Base-by-base conservation (phyloP, 2,797 vertebrate species). In the Takifugu rubripes region DNA sequence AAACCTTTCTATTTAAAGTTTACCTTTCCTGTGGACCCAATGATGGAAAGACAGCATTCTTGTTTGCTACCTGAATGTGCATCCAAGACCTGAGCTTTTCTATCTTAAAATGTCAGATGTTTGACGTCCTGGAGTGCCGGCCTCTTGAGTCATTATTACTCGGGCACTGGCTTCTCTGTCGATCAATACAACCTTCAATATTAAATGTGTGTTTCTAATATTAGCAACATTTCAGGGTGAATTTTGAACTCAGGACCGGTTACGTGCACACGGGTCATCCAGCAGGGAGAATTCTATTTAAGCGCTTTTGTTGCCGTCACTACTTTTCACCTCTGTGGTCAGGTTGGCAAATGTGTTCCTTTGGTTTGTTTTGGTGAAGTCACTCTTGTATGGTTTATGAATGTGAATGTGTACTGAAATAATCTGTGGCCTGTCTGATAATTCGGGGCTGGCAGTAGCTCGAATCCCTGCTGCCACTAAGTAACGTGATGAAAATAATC, bases 81-180 rank as follows among this genome's bases (percentile, higher is more conserved):
- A 49, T 63, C 50, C 62, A 25, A 48, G 43, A 66, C 45, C 25
- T 24, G 24, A 42, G 61, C 61, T 57, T 76, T 80, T 77, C 51
- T 64, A 5, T 66, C 52, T 62, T 71, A 29, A 81, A 84, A 79
- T 79, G 75, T 73, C 76, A 74, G 27, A 65, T 51, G 49, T 70
- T 65, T 67, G 61, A 69, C 40, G 2, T 54, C 77, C 76, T 29
- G 49, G 53, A 49, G 64, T 2, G 31, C 52, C 55, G 51, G 25
- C 36, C 54, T 70, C 21, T 49, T 9, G 15, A 57, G 49, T 62
- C 54, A 52, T 68, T 66, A 66, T 62, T 58, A 55, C 56, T 71
- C n/a, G 9, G 43, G 44, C 49, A 25, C 46, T 66, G 51, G 56
- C 56, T 68, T 56, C 44, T 59, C 61, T 57, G 53, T 64, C 48